These are phyloP conservation scores for Platysteira castanea DNA, from an alignment of 2,113 vertebrate species.

Conservation along the genomic window DNA sequence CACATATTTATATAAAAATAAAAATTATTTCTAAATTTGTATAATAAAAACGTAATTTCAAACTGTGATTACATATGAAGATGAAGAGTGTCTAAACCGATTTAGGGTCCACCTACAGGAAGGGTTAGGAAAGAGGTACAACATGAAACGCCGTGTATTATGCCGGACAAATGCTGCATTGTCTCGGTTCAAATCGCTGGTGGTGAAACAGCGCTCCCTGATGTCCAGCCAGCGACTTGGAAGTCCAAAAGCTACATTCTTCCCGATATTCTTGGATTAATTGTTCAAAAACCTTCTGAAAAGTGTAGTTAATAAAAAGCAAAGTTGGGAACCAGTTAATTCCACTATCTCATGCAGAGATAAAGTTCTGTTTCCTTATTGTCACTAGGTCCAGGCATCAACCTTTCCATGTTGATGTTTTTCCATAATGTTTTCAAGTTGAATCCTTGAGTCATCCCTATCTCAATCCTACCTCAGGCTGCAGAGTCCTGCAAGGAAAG, in stretches of 20 bases:
- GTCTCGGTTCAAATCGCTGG: neutral
- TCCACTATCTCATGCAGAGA: neutral
- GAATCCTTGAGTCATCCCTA: neutral
- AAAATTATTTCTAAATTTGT: neutral
- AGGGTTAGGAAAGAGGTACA: neutral
- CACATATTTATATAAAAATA: neutral
- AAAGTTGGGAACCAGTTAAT: neutral
- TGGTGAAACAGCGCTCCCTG: conserved; percentile 34
- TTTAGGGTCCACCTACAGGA: neutral
- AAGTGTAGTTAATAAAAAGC: neutral
- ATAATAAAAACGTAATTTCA: neutral
- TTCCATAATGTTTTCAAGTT: neutral
- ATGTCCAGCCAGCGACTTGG: neutral
- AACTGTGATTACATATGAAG: neutral
- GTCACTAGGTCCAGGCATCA: neutral
- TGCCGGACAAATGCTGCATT: rapidly evolving
- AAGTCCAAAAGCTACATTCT: neutral
- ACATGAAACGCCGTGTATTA: neutral
- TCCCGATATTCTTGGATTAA: neutral
- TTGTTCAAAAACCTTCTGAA: neutral
- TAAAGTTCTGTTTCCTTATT: neutral
- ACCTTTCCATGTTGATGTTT: neutral
- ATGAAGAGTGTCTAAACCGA: neutral
- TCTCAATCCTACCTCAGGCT: neutral
- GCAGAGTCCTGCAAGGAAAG: neutral